Conservation (phyloP, 1,140 invertebrate genomes). For the Proctacanthus coquilletti region DNA sequence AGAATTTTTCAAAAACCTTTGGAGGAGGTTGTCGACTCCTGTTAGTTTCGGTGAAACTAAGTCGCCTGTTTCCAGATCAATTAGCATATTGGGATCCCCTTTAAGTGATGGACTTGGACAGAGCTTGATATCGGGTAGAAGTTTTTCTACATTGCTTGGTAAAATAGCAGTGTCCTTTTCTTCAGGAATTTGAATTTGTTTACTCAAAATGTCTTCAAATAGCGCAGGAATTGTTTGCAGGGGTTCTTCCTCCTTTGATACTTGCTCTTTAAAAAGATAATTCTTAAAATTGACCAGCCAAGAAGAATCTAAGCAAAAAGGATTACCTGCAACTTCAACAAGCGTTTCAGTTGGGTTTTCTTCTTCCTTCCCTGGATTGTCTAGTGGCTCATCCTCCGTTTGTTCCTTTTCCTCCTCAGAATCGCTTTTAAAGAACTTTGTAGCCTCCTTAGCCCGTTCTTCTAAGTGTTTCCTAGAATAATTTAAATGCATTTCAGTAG, state of each 20-base stretch:
- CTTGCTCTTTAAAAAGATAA: too few species aligned
- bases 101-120: conserved; percentile 30
- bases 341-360: conserved; percentile 29
- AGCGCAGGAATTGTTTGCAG: too few species aligned
- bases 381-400: conserved; percentile 3
- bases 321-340: too few species aligned
- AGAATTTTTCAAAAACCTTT: conserved; percentile 35
- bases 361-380: conserved; percentile 2
- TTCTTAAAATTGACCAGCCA: too few species aligned
- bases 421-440: conserved; percentile 38
- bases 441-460: conserved; percentile 34
- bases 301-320: too few species aligned
- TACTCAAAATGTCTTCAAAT: not conserved
- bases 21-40: conserved; percentile 34
- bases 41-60: conserved; percentile 23
- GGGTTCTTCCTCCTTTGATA: not conserved
- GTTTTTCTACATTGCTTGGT: too few species aligned
- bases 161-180: too few species aligned
- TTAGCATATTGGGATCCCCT: conserved; percentile 35
- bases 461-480: conserved; percentile 31
- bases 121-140: too few species aligned
- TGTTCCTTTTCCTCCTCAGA: conserved; percentile 24
- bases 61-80: conserved; percentile 33
- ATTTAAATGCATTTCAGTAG: conserved; percentile 3
- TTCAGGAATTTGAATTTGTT: not conserved